Conservation (phyloP, 2,888 invertebrate genomes). For the Phyllotreta cruciferae region DNA sequence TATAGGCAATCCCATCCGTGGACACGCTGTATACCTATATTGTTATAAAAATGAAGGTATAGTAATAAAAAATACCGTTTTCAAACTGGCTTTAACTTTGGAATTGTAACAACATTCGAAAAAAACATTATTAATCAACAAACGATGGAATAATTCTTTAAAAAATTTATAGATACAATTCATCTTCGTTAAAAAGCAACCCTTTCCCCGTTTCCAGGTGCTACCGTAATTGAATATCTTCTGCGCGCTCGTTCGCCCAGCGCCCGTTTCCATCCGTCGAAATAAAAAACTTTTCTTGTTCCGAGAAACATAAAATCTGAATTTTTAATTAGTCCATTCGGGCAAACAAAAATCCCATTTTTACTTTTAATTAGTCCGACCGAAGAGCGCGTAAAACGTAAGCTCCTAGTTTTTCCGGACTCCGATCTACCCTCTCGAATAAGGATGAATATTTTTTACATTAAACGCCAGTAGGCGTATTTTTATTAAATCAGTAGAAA, state of each 20-base stretch:
- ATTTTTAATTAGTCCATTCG: constrained; percentile 59
- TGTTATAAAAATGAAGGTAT: too few species aligned
- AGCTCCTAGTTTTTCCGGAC: constrained; percentile 39
- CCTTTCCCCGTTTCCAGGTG: constrained; percentile 8
- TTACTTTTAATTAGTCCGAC: constrained; percentile 58
- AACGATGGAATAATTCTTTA: too few species aligned
- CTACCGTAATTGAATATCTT: constrained; percentile 26
- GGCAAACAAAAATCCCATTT: constrained; percentile 60
- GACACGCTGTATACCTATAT: too few species aligned
- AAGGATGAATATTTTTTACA: constrained; percentile 5
- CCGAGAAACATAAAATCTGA: constrained; percentile 54
- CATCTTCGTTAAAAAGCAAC: background rate
- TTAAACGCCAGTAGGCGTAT: background rate
- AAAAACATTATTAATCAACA: too few species aligned
- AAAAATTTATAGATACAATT: too few species aligned
- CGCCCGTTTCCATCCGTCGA: constrained; percentile 35
- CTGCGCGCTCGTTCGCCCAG: background rate
- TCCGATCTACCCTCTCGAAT: constrained; percentile 12
- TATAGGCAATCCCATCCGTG: too few species aligned
- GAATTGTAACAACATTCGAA: too few species aligned
- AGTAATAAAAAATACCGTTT: too few species aligned
- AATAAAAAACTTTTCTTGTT: constrained; percentile 48
- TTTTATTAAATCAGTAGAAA: too few species aligned
- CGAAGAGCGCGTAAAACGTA: constrained; percentile 42
- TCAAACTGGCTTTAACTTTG: too few species aligned